Conservation (phyloP, 2,113 vertebrate genomes). For the Stegostoma tigrinum region DNA sequence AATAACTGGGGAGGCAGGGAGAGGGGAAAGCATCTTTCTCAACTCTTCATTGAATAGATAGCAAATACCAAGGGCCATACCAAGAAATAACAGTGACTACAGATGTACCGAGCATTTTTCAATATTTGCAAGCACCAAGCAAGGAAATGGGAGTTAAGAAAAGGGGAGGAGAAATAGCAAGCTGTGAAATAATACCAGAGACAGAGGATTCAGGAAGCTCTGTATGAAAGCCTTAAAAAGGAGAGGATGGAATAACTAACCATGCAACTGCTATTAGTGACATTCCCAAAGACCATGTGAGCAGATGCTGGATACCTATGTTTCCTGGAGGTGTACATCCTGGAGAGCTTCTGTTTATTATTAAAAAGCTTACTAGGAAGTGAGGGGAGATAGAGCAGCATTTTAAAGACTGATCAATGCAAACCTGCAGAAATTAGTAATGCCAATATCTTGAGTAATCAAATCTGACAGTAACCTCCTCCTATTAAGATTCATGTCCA, state of each 20-base stretch:
- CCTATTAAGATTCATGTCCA: neutral
- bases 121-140: conserved; percentile 59
- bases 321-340: conserved; percentile 75
- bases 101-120: neutral
- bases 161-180: neutral
- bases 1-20: neutral
- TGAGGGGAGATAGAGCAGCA: conserved; percentile 73
- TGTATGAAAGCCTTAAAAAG: conserved; percentile 46
- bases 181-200: neutral
- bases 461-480: neutral
- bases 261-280: conserved; percentile 82
- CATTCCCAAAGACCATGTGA: conserved; percentile 78
- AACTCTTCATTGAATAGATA: neutral
- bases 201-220: conserved; percentile 17
- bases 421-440: conserved; percentile 30
- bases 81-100: neutral
- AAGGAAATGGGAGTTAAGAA: conserved; percentile 39
- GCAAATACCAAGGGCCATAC: neutral
- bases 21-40: too few relatives aligned
- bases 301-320: conserved; percentile 86
- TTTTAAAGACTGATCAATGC: conserved; percentile 60
- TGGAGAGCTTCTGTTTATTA: conserved; percentile 87
- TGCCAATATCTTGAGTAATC: neutral
- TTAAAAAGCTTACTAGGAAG: conserved; percentile 81
- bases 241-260: conserved; percentile 48